Conservation (phyloP, 2,797 vertebrate species). For the Varecia variegata region DNA sequence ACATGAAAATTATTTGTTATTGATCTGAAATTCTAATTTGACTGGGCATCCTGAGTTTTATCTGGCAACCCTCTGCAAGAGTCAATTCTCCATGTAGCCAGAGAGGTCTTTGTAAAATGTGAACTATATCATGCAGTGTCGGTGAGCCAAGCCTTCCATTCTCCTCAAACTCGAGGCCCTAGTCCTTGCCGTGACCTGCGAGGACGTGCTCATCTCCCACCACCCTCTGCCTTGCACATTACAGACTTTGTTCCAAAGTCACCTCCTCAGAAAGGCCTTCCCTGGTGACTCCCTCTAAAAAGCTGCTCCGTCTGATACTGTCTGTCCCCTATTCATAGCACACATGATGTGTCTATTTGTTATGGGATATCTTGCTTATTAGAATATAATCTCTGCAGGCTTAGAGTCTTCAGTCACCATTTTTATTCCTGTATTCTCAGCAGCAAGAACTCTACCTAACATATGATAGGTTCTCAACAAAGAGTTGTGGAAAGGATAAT, state of each 20-base stretch:
- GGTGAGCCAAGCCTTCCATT: neutral
- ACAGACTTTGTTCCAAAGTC: neutral
- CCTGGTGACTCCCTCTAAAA: neutral
- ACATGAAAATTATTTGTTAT: neutral
- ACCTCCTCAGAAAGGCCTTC: neutral
- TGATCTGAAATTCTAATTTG: constrained; percentile 11
- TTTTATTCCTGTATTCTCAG: neutral
- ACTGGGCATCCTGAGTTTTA: neutral
- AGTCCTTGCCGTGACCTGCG: neutral
- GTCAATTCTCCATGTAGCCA: neutral
- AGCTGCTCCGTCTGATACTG: neutral
- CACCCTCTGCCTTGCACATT: neutral
- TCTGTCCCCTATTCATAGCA: neutral
- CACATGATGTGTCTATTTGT: neutral
- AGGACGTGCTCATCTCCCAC: neutral
- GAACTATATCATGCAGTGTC: neutral
- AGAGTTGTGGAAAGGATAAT: neutral
- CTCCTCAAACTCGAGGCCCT: neutral
- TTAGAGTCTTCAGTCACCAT: neutral
- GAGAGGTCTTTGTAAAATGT: neutral
- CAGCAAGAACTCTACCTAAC: neutral
- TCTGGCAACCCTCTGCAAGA: neutral
- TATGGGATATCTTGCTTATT: neutral
- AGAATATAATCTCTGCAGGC: neutral
- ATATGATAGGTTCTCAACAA: neutral